Percentiles rank a stretch among this genome's conserved stretches.
Conservation (phyloP, 2,888 invertebrate species). For the Callyntrura sp. region DNA sequence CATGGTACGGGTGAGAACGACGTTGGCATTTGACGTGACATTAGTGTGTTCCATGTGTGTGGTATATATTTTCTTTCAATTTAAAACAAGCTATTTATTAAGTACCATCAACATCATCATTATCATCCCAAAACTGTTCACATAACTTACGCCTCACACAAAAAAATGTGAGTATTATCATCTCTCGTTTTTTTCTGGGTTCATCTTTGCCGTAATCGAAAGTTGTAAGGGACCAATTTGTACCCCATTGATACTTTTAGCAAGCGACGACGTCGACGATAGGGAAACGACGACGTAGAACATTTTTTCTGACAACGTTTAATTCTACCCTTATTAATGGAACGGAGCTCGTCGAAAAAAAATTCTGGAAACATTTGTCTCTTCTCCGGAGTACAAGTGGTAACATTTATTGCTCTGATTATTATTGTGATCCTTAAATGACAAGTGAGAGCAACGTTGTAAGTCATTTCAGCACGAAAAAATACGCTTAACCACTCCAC, state of each 20-base stretch:
- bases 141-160: neutral
- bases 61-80: slow-evolving; percentile 34
- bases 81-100: slow-evolving; percentile 1
- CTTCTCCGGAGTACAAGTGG: neutral
- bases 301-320: neutral
- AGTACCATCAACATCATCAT: neutral
- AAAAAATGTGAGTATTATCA: neutral
- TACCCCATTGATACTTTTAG: neutral
- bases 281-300: neutral
- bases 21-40: neutral
- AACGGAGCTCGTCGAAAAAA: neutral
- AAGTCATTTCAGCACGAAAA: neutral
- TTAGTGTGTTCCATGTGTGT: slow-evolving; percentile 48
- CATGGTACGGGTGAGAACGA: neutral
- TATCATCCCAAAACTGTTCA: neutral
- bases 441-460: neutral
- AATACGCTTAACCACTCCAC: neutral
- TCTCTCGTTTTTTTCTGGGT: neutral
- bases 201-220: too few relatives aligned
- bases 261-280: too few relatives aligned
- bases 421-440: neutral
- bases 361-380: too few relatives aligned
- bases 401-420: neutral
- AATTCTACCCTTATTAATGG: neutral
- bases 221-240: neutral